These are phyloP conservation scores for Arvicanthis niloticus DNA, from an alignment of 2,113 vertebrate species.

Conservation along the genomic window DNA sequence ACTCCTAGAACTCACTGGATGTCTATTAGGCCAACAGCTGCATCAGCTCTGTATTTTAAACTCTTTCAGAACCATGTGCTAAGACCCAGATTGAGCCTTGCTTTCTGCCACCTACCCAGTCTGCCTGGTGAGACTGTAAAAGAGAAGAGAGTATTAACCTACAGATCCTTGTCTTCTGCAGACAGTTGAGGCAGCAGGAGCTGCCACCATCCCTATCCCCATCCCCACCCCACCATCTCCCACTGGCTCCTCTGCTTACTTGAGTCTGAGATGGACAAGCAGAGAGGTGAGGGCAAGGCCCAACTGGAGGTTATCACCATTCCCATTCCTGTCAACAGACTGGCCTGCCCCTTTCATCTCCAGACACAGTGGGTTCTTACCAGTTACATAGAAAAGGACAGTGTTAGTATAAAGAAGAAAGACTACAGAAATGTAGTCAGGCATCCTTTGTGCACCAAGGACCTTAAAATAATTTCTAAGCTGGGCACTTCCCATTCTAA, in stretches of 20 bases:
- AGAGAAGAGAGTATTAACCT: neutral
- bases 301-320: neutral
- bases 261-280: neutral
- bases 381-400: neutral
- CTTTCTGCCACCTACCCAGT: neutral
- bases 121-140: accelerated
- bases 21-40: neutral
- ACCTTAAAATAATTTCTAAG: constrained; percentile 57
- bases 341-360: neutral
- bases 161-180: accelerated
- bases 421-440: neutral
- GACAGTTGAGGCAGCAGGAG: neutral
- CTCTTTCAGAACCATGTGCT: neutral
- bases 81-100: neutral
- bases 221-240: neutral
- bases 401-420: neutral
- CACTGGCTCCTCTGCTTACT: neutral
- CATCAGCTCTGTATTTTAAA: neutral
- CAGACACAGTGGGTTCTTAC: neutral
- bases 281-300: neutral
- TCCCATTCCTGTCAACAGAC: neutral
- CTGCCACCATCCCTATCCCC: neutral
- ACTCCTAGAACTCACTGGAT: neutral
- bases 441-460: neutral
- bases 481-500: constrained; percentile 18